These are phyloP conservation scores for Carcina quercana DNA, from an alignment of 2,888 invertebrate genomes.

Conservation along the genomic window DNA sequence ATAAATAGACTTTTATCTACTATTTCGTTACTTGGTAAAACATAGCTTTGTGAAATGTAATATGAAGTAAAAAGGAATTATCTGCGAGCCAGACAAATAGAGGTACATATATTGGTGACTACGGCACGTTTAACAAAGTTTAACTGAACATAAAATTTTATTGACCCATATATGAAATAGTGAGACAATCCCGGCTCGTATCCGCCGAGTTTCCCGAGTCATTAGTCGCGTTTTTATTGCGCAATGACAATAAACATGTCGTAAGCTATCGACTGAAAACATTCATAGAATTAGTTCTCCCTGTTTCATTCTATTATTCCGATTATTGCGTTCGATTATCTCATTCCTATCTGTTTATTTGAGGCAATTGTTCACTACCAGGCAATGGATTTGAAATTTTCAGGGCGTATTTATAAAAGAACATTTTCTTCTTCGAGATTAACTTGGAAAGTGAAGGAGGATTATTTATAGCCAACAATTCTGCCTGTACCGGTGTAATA, in stretches of 20 bases:
- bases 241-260: constrained; percentile 70
- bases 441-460: constrained; percentile 19
- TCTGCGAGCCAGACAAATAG: too few relatives aligned
- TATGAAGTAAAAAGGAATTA: too few relatives aligned
- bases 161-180: constrained; percentile 72
- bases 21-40: too few relatives aligned
- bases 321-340: constrained; percentile 54
- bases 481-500: constrained; percentile 57
- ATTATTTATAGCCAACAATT: constrained; percentile 68
- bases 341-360: constrained; percentile 38
- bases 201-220: constrained; percentile 59
- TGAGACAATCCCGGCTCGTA: constrained; percentile 57
- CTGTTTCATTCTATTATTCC: constrained; percentile 51
- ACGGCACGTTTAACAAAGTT: constrained; percentile 62
- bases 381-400: not conserved
- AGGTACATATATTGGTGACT: too few relatives aligned
- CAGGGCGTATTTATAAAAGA: not conserved
- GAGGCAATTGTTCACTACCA: constrained; percentile 24
- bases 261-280: constrained; percentile 70
- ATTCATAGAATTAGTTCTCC: constrained; percentile 63
- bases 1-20: too few relatives aligned
- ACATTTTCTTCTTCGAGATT: constrained; percentile 5
- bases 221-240: constrained; percentile 70
- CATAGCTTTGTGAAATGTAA: too few relatives aligned
- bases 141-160: constrained; percentile 73